Base-by-base conservation (phyloP, 2,113 vertebrate species). In the Nothocercus nigrocapillus region DNA sequence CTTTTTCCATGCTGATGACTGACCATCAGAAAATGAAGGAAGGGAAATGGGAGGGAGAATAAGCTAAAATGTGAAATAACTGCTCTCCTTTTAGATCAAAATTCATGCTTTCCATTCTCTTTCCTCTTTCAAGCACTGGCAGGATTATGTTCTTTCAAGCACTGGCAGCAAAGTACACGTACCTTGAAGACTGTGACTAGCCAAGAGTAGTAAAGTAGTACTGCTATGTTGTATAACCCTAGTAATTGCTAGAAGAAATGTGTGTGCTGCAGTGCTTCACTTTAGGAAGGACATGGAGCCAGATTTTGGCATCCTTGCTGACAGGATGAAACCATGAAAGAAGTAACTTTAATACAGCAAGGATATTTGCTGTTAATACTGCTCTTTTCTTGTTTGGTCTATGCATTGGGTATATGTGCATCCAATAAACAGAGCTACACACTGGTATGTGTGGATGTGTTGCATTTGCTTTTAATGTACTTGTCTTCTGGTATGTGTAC, bases 401-500 rank as follows among this genome's bases (percentile, higher is more conserved):
- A 15, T 51, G 5, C 74, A 49, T 12, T 66, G 64, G 56, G 18
- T 73, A 49, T 93, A 80, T 34, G 36, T 38, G 27, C 24, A 38
- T 54, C 34, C 49, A 73, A 34, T 74, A 84, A 88, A 92, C 44
- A 76, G 67, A 69, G n/a, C 47, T 81, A 21, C 25, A 32, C 45
- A 30, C 20, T 73, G 67, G 14, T 78, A 38, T 13, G 30, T 67
- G 24, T 17, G 14, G 16, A 54, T 82, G 54, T 85, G 36, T 89
- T 94, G 13, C 70, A 79, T 70, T 93, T 88, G 53, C 19, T 83
- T 76, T 27, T 58, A 40, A 40, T 2, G 2, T 40, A 53, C 38
- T 83, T 63, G 79, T 83, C 87, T 88, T 95, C 63, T 77, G 68
- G 81, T 83, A 30, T n/a, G 38, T 86, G 61, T 88, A 82, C 74